Evolutionary conservation across 2,888 invertebrate genomes (phyloP).

Genomic region (Holacanthella duospinosa): DNA sequence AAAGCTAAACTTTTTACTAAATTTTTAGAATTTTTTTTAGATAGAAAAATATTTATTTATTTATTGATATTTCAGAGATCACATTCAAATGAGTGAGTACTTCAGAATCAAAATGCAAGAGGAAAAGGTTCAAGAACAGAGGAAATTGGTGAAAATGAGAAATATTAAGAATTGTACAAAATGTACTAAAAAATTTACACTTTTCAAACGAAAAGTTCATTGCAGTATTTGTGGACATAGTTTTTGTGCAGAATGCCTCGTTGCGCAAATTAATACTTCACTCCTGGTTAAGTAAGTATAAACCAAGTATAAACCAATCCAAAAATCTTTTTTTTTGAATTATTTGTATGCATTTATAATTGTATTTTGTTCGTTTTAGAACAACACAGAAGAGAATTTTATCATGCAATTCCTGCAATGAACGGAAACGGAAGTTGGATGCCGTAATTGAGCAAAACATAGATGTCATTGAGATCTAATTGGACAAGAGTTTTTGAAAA

Average conservation of each 20-base stretch:
- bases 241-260: slow-evolving; percentile 17
- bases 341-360: no score
- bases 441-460: not conserved
- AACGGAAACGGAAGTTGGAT: not conserved
- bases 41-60: not conserved
- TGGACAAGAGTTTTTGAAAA: no score
- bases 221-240: slow-evolving; percentile 29
- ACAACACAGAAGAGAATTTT: not conserved
- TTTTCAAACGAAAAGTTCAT: slow-evolving; percentile 22
- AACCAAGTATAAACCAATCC: not conserved
- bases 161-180: slow-evolving; percentile 20
- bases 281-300: not conserved
- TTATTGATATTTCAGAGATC: slow-evolving; percentile 23
- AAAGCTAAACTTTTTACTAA: not conserved
- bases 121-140: slow-evolving; percentile 15
- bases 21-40: not conserved
- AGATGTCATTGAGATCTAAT: not conserved
- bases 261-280: not conserved
- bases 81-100: slow-evolving; percentile 19
- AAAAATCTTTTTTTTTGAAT: not conserved
- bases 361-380: no score
- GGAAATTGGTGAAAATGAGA: slow-evolving; percentile 10
- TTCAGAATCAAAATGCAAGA: slow-evolving; percentile 22
- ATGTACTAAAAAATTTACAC: slow-evolving; percentile 24
- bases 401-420: not conserved